Conservation (phyloP, 2,888 invertebrate genomes). For the Coelopa pilipes region DNA sequence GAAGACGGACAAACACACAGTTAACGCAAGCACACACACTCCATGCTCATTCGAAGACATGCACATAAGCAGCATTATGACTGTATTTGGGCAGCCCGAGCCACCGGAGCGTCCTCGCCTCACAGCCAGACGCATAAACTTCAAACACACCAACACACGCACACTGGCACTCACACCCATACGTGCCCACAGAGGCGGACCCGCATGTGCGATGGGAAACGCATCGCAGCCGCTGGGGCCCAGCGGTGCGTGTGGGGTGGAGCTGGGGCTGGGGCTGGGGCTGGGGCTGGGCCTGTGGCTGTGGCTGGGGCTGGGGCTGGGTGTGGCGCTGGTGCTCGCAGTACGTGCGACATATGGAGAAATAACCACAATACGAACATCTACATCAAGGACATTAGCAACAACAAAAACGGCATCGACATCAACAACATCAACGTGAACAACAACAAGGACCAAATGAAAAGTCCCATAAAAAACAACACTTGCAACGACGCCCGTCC, state of each 20-base stretch:
- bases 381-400: not conserved
- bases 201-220: no score
- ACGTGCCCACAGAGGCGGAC: no score
- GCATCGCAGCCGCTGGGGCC: no score
- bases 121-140: not conserved
- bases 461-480: no score
- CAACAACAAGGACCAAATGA: no score
- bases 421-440: not conserved
- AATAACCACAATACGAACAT: no score
- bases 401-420: not conserved
- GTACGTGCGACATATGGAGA: no score
- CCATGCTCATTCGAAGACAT: not conserved
- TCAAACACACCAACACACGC: conserved; percentile 23
- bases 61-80: not conserved
- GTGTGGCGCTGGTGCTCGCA: no score
- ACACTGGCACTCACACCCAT: not conserved
- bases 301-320: no score
- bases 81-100: conserved; percentile 19
- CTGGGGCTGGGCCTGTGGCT: not conserved
- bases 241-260: conserved; percentile 3
- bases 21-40: no score
- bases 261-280: conserved; percentile 24
- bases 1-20: no score
- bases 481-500: conserved; percentile 12
- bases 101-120: no score